Conservation (phyloP, 64 coral and sea anemone genomes). For the Montipora capricornis region DNA sequence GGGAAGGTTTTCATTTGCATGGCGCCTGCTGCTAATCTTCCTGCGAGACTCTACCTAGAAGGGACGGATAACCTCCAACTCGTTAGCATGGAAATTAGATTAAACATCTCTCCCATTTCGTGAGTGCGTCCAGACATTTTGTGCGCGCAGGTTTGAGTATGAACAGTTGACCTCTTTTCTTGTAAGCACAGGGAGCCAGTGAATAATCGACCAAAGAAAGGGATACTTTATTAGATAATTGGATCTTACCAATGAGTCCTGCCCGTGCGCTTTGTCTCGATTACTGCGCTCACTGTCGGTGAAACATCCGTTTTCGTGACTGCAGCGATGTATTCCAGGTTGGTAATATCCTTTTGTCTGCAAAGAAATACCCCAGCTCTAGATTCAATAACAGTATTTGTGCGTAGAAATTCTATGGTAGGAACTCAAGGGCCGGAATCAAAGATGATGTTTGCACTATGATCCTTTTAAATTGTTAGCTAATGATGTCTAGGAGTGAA, state of each 20-base stretch:
- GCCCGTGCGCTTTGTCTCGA: background rate
- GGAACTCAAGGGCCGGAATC: background rate
- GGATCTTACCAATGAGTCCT: conserved; percentile 15
- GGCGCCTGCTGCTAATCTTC: conserved; percentile 49
- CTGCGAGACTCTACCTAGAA: conserved; percentile 21
- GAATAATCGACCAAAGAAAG: background rate
- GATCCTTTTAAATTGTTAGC: no score
- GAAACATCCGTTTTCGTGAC: conserved; percentile 41
- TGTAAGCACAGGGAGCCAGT: no score
- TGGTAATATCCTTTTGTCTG: conserved; percentile 39
- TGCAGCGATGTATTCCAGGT: conserved; percentile 31
- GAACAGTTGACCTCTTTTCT: no score
- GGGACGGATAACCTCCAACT: background rate
- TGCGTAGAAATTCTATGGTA: no score
- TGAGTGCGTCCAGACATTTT: background rate
- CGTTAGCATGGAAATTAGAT: background rate
- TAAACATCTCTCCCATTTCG: background rate
- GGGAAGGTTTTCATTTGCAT: conserved; percentile 2
- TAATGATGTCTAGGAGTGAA: no score
- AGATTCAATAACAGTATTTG: no score
- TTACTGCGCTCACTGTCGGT: conserved; percentile 34
- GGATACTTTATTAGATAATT: no score
- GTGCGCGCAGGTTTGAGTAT: no score
- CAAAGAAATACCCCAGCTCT: background rate
- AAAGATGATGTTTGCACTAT: background rate